Percentiles rank a stretch among this genome's conserved stretches.
phyloP scores from a whole-genome alignment of 2,888 invertebrate genomes.

The Amblyjoppa fuscipennis region DNA sequence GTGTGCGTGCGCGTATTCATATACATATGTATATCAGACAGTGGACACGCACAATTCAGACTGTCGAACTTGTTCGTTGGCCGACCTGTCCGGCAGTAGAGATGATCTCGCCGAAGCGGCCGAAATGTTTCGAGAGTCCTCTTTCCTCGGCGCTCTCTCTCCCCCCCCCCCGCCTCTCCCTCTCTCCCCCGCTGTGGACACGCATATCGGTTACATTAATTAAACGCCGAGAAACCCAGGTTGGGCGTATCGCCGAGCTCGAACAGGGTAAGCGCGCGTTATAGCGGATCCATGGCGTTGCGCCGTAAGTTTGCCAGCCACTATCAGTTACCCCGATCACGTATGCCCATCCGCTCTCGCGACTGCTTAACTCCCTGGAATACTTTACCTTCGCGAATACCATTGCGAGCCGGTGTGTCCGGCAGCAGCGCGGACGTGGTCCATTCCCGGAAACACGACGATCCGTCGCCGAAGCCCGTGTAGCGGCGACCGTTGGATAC shows the following conservation, averaged over 20 bases:
- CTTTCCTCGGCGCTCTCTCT: background rate
- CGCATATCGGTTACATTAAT: constrained; percentile 77
- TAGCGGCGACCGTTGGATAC: background rate
- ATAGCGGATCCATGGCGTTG: constrained; percentile 7
- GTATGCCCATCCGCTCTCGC: constrained; percentile 75
- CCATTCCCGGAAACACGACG: constrained; percentile 67
- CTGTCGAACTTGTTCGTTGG: constrained; percentile 52
- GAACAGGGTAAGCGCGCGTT: constrained; percentile 64
- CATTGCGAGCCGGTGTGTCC: constrained; percentile 13
- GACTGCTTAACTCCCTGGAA: constrained; percentile 62
- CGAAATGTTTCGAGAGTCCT: constrained; percentile 68
- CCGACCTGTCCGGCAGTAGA: constrained; percentile 29
- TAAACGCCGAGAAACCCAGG: constrained; percentile 66
- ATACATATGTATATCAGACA: constrained; percentile 1
- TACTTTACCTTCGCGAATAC: constrained; percentile 66
- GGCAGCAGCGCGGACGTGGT: constrained; percentile 55
- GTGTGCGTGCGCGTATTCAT: background rate
- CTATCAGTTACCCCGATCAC: constrained; percentile 79
- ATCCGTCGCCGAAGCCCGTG: constrained; percentile 28
- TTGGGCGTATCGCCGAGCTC: constrained; percentile 50
- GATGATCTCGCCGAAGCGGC: constrained; percentile 66
- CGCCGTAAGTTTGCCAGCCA: constrained; percentile 75
- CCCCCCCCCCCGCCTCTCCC: background rate
- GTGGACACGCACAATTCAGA: constrained; percentile 41
- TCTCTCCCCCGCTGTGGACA: constrained; percentile 58